Base-by-base conservation (phyloP, 2,888 invertebrate species). In the Dynastes grantii region DNA sequence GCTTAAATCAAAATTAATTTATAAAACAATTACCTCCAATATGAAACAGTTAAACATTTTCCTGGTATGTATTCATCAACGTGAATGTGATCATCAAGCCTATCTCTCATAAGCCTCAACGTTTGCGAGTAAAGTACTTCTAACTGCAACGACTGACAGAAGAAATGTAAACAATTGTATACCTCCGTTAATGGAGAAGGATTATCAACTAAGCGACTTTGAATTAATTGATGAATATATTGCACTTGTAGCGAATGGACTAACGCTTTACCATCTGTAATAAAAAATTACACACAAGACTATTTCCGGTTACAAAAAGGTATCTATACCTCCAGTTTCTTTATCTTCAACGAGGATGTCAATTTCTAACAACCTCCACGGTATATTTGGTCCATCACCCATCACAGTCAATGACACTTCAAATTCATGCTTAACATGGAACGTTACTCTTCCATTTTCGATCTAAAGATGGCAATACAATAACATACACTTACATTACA, bases 331-430 rank as follows among this genome's bases (percentile, higher is more conserved):
- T 85, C 98, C 98, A 76, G 98, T 98, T 90, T 99, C 99, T 88
- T 95, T 96, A 86, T 99, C 99, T 87, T 98, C 97, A 2, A 99
- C 98, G 13, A 99, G 91, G 85, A 99, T 95, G 85, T 97, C 96
- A 83, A 99, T 95, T 88, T 98, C 97, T 79, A 99, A 90, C 76
- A 99, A 91, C 73, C 98, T 92, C 99, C 99, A 99, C 0, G 98
- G 98, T 77, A 98, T 94, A 87, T 93, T 94, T 0, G 95, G 94
- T 3, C 95, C 95, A 89, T 99, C 99, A 1, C 99, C 98, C 95
- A 99, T 97, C 9, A 99, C 95, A 2, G 99, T 99, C 79, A 99
- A 90, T 0, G 98, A 96, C 11, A 97, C 98, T 88, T 97, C 96
- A 89, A 98, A 99, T 88, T 99, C 98, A 88, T 98, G 96, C 81